Base-by-base conservation (phyloP, 2,797 vertebrate species). In the Halcyon badia region DNA sequence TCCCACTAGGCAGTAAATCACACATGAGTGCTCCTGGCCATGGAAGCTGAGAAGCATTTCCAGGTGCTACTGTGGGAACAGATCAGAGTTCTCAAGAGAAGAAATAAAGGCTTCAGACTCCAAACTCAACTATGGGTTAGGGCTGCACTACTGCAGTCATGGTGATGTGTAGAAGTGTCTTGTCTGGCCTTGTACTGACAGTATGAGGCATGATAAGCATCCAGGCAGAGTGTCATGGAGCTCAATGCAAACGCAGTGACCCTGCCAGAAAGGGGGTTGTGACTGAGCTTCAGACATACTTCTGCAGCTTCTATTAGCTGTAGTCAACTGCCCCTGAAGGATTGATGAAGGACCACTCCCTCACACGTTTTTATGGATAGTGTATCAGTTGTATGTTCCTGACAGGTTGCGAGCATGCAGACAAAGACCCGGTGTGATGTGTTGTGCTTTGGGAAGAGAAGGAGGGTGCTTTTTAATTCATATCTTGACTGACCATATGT, bases 401-500 rank as follows among this genome's bases (percentile, higher is more conserved):
- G 66, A 30, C 44, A 39, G 58, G 57, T 6, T 83, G 31, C 39
- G 83, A 46, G 19, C 49, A 4, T 15, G 15, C 22, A 73, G 19
- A 19, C 26, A 58, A 61, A 62, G 31, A 33, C 18, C 20, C 37
- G 14, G 26, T 15, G 20, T 26, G 26, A 49, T 51, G 24, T 14
- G 30, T 31, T 42, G 31, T 61, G 57, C 52, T 26, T 56, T 82
- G 31, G 20, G 25, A 64, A 51, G 15, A 60, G 60, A 17, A 81
- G 21, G 17, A 72, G 5, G 11, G 31, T 24, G 31, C 25, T 44
- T 25, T 72, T 49, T 37, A 52, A 11, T 25, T 72, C 49, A 39
- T n/a, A 56, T 3, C 2, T 4, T 42, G n/a, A 57, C 14, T 5
- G 46, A 58, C 18, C 3, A 0, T 8, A 13, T 20, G 11, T 33